Conservation (phyloP, 2,113 vertebrate species). For the Herpailurus yagouaroundi region DNA sequence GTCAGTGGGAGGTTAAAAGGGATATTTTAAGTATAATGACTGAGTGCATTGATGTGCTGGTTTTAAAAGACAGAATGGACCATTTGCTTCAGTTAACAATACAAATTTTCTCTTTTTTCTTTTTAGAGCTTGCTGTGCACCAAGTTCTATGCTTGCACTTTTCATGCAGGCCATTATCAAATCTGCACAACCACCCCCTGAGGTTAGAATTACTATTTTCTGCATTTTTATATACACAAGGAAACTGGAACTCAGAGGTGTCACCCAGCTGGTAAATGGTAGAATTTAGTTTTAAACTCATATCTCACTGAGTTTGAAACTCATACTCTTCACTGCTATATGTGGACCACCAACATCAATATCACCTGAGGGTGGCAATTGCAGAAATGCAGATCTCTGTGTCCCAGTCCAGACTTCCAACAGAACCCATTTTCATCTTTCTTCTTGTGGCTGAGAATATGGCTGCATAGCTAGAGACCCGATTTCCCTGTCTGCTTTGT, state of each 20-base stretch:
- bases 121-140: neutral
- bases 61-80: neutral
- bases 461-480: neutral
- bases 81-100: neutral
- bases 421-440: neutral
- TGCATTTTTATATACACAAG: conserved; percentile 10
- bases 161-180: neutral
- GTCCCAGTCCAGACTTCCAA: neutral
- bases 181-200: neutral
- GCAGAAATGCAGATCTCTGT: neutral
- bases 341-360: neutral
- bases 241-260: neutral
- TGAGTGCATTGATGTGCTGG: neutral
- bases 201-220: neutral
- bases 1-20: neutral
- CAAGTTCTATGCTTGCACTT: neutral
- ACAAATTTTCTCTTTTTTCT: neutral
- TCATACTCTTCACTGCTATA: neutral
- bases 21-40: neutral
- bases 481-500: neutral
- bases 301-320: neutral
- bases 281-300: conserved; percentile 3
- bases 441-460: neutral
- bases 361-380: neutral
- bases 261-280: neutral